A percentile compares a stretch with the other conserved stretches of the same genome.
phyloP scores from a whole-genome alignment of 2,113 vertebrate genomes.

The Hyaena hyaena region DNA sequence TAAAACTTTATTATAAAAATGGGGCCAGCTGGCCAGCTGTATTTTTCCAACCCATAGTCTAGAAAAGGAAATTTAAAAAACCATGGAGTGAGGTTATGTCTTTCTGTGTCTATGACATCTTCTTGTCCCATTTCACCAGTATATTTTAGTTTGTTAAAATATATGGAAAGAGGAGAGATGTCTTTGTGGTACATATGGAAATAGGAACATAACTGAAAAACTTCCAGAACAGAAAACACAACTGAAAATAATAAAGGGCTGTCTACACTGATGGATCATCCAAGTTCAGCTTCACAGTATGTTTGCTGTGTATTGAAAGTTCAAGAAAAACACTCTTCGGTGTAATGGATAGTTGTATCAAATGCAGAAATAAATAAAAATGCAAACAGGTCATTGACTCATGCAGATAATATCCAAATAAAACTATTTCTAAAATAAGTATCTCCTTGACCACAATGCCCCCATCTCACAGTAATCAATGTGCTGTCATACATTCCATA shows the following conservation, averaged over 20 bases:
- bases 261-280: background rate
- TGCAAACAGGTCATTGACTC: background rate
- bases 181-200: background rate
- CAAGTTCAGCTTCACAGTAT: background rate
- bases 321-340: slow-evolving; percentile 21
- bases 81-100: background rate
- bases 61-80: slow-evolving; percentile 38
- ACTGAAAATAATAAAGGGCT: slow-evolving; percentile 27
- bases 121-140: background rate
- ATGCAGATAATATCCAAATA: background rate
- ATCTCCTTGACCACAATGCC: background rate
- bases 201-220: slow-evolving; percentile 14
- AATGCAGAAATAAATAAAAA: slow-evolving; percentile 44
- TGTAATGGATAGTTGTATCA: background rate
- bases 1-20: slow-evolving; percentile 70
- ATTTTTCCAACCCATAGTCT: background rate
- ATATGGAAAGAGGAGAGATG: background rate
- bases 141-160: slow-evolving; percentile 15
- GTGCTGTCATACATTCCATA: background rate
- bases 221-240: slow-evolving; percentile 9
- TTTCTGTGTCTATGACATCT: background rate
- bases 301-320: background rate
- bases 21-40: background rate
- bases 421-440: slow-evolving; percentile 46
- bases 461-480: background rate